Base-by-base conservation (phyloP, 2,888 invertebrate genomes). In the Catocala fraxini region DNA sequence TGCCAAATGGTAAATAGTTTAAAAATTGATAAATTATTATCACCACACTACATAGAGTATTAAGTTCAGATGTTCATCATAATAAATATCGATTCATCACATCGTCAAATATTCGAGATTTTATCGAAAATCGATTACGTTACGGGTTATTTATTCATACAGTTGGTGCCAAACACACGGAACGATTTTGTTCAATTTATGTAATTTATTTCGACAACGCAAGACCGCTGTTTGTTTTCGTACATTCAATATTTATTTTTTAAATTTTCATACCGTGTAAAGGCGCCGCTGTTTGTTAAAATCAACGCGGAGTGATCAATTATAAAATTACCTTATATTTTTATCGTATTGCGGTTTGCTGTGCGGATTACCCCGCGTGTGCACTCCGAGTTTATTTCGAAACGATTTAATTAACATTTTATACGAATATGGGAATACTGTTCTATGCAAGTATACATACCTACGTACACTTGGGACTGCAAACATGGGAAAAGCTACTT, bases 181-280 rank as follows among this genome's bases (percentile, higher is more conserved):
- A 63, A 66, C 68, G 65, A 75, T 77, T 82, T 77, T 70, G 72
- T 63, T 71, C 64, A 73, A 72, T 79, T 79, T 63, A 65, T 75
- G 68, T 81, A 79, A 82, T 80, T 81, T 70, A 81, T 77, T 82
- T 79, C 71, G 52, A 60, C 64, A 64, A 68, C 57, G 61, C 68
- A 73, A 62, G 64, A 64, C 49, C 57, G 51, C 15, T 75, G 73
- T 83, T 85, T 83, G 75, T 74, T 79, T 71, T 64, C 70, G 71
- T 57, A 57, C 60, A 51, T 35, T 4, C 71, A 77, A 75, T 84
- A 80, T 84, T 84, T 85, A 79, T 79, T 81, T 84, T 78, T 65
- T 55, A 74, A 82, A 79, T 82, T 81, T 75, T 56, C 75, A 69
- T 62, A 66, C 69, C 63, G 13, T 68, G 55, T 75, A 65, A 55